Evolutionary conservation across 1,140 invertebrate species (phyloP), one percentile per base, ranked within the genome.

Genomic region (Lordiphosa clarofinis): DNA sequence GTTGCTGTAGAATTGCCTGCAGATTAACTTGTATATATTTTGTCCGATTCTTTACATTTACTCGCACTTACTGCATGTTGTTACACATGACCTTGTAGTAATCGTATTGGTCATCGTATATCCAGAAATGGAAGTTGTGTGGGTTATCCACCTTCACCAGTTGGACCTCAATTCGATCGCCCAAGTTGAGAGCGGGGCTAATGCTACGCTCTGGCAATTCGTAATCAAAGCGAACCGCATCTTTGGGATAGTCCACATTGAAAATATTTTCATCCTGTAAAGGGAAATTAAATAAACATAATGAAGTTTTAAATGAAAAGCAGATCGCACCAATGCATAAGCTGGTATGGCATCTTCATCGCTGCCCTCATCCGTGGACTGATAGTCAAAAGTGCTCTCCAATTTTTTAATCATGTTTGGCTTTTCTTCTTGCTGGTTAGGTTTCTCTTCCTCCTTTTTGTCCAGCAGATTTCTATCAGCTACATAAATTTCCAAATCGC

Each of bases 41-140:
- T 39, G 12, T 7, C 1, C 8, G 3, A 37, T 15, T 15, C 15
- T 15, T 15, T 15, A n/a, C n/a, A 1, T 15, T 15, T 15, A 3
- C 15, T 15, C 15, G 1, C 19, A 47, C 73, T 55, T 49, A n/a
- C 87, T 88, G 84, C 66, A 88, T 86, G 6, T 69, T 66, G 5
- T 1, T 8, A 36, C 19, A 49, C 48, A 86, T 58, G 3, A 24
- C 19, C 8, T 49, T 61, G 31, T 86, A 71, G 5, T 74, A 40
- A 21, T 82, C 42, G 7, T 47, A 57, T 3, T 73, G 42, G 1
- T 72, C 47, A 19, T 88, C 66, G 5, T 66, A 43, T 35, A 78
- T 37, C 64, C 84, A 84, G 40, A 88, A 88, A 12, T 61, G 55
- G 38, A 88, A 88, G 10, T 38, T 59, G 50, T 75, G 73, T 1